Conservation (phyloP, 1,140 invertebrate genomes). For the Heliconius congener region DNA sequence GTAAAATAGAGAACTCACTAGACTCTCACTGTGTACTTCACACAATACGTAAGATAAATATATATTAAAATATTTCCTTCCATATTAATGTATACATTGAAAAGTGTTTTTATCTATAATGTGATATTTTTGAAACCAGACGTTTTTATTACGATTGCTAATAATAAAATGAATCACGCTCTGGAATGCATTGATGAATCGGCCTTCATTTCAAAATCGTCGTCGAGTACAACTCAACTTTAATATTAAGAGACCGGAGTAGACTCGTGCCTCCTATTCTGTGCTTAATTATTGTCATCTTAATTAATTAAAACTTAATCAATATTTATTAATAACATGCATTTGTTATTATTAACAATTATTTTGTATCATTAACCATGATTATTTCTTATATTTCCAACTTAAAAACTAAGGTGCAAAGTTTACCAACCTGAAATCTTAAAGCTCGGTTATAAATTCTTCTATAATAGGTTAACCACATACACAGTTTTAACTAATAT, state of each 20-base stretch:
- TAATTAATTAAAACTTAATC: neutral
- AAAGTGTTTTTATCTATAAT: too few relatives aligned
- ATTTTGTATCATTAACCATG: neutral
- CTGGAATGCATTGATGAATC: constrained; percentile 40
- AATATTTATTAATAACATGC: neutral
- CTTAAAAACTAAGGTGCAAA: neutral
- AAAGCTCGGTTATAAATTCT: neutral
- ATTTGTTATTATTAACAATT: neutral
- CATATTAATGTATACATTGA: too few relatives aligned
- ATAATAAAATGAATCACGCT: constrained; percentile 40
- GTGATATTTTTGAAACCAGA: neutral
- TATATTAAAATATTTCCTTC: too few relatives aligned
- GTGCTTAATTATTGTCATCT: neutral
- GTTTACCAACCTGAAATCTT: neutral
- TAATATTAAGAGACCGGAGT: constrained; percentile 4
- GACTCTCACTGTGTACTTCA: too few relatives aligned
- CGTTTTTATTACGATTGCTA: constrained; percentile 6
- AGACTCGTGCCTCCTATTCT: neutral
- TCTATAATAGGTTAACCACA: neutral
- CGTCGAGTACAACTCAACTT: constrained; percentile 9
- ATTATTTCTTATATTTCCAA: neutral
- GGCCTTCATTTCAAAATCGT: constrained; percentile 26
- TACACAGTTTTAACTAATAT: neutral
- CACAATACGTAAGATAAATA: too few relatives aligned
- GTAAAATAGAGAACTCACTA: too few relatives aligned